Percentiles rank a stretch among this genome's conserved stretches.
phyloP scores from a whole-genome alignment of 2,113 vertebrate species.

The Bucco capensis region DNA sequence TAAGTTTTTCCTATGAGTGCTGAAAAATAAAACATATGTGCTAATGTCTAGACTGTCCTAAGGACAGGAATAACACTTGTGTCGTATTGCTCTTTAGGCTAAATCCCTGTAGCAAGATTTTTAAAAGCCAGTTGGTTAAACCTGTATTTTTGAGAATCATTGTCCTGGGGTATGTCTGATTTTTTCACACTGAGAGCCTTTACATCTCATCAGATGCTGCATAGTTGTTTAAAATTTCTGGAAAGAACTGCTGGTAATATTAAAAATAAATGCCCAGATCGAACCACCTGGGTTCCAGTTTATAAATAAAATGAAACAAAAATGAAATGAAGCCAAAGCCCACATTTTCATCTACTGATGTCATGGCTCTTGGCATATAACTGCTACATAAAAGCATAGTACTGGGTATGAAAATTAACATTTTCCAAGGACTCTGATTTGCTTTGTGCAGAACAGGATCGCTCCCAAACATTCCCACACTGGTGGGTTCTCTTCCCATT shows the following conservation, averaged over 20 bases:
- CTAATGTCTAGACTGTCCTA: neutral
- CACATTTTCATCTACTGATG: neutral
- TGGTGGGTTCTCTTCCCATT: neutral
- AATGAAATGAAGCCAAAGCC: neutral
- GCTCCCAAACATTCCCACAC: neutral
- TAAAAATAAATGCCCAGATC: neutral
- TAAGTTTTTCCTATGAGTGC: neutral
- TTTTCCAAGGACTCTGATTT: neutral
- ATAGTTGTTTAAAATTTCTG: neutral
- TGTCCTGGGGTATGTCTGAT: neutral
- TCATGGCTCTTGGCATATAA: neutral
- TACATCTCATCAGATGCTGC: neutral
- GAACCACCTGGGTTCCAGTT: neutral
- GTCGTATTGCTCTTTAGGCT: neutral
- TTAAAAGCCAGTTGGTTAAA: neutral
- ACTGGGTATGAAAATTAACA: neutral
- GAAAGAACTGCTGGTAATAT: neutral
- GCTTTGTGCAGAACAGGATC: neutral
- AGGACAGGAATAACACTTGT: neutral
- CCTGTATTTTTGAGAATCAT: neutral
- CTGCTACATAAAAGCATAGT: neutral
- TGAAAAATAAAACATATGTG: neutral
- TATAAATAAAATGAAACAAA: neutral
- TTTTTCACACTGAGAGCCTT: neutral
- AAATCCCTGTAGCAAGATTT: neutral